Evolutionary conservation across 2,113 vertebrate genomes (phyloP).

Genomic region (Hippocampus barbouri): DNA sequence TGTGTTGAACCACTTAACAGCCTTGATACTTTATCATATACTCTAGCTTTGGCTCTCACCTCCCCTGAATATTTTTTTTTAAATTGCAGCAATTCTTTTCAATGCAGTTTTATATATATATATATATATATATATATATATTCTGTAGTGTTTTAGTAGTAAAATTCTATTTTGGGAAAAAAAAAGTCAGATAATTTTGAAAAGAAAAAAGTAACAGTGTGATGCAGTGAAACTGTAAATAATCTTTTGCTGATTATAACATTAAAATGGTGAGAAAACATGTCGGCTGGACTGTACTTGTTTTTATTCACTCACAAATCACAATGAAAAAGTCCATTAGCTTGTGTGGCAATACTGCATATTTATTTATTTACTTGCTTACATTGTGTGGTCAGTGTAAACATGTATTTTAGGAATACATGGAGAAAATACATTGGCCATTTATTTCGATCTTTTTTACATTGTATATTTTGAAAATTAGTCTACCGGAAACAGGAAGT

Average conservation of each 20-base stretch:
- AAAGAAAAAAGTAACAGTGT: conserved; percentile 25
- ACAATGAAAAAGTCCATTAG: not conserved
- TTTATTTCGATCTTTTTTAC: not conserved
- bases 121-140: conserved; percentile 39
- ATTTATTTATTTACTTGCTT: no score
- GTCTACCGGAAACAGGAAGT: not conserved
- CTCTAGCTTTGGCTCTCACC: conserved; percentile 17
- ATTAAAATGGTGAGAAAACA: conserved; percentile 16
- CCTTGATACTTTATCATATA: conserved; percentile 21
- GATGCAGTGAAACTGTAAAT: conserved; percentile 47
- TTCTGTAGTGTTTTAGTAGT: conserved; percentile 50
- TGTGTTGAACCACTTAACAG: conserved; percentile 15
- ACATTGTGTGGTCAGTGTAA: no score
- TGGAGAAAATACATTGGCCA: no score
- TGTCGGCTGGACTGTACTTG: not conserved
- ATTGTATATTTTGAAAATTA: not conserved
- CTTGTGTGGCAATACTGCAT: no score
- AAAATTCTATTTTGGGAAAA: conserved; percentile 60
- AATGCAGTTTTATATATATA: conserved; percentile 27
- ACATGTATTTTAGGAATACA: no score
- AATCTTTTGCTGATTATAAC: conserved; percentile 29
- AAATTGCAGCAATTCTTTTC: conserved; percentile 29
- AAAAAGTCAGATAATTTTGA: conserved; percentile 45
- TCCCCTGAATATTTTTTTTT: conserved; percentile 37
- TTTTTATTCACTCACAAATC: not conserved